A percentile compares a stretch with the other conserved stretches of the same genome.
Conservation (phyloP, 1,140 invertebrate genomes). For the Drosophila melanica region DNA sequence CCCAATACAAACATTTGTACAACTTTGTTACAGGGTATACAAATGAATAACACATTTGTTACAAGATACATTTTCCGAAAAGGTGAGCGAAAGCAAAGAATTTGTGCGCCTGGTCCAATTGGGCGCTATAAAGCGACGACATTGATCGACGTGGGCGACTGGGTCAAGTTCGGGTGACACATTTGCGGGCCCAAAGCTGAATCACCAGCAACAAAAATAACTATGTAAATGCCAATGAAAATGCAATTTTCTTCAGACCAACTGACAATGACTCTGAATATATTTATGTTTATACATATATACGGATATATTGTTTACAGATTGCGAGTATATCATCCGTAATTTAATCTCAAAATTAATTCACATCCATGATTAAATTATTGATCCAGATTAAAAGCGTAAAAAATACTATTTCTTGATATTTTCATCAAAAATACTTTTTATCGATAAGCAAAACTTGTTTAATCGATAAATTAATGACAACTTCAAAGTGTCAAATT, state of each 20-base stretch:
- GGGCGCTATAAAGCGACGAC: constrained; percentile 19
- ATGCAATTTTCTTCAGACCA: background rate
- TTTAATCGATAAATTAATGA: background rate
- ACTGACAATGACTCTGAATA: background rate
- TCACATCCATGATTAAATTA: too few species aligned
- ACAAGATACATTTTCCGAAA: background rate
- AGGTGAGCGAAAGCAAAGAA: constrained; percentile 6
- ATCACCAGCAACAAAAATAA: constrained; percentile 50
- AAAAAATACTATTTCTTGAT: too few species aligned
- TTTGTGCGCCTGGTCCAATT: constrained; percentile 1
- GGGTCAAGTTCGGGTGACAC: constrained; percentile 76
- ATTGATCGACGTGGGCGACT: constrained; percentile 57
- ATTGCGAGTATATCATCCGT: too few species aligned
- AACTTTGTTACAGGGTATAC: background rate
- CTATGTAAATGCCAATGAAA: constrained; percentile 9
- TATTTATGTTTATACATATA: background rate
- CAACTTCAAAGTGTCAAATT: background rate
- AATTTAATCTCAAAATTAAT: too few species aligned
- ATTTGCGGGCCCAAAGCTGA: constrained; percentile 38
- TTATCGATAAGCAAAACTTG: background rate
- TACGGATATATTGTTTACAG: too few species aligned
- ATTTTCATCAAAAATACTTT: background rate
- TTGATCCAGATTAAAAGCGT: too few species aligned
- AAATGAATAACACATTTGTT: background rate
- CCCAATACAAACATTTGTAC: background rate